Base-by-base conservation (phyloP, 2,113 vertebrate genomes). In the Erythrolamprus reginae region DNA sequence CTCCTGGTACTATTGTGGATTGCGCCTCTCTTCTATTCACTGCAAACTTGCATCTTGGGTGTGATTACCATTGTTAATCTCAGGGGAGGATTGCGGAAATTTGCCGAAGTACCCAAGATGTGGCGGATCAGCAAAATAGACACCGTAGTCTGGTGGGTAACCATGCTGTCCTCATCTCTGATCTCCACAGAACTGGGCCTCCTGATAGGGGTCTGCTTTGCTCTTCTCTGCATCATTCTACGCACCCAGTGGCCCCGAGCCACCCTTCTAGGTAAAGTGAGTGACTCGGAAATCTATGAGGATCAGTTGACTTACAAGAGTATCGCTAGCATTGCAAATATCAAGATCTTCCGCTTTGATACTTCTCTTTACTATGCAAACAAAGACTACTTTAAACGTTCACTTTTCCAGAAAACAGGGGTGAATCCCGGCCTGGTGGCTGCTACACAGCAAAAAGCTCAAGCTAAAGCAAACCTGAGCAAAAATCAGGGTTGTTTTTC, bases 31-130 rank as follows among this genome's bases (percentile, higher is more conserved):
- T 97, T 97, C 91, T 96, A 95, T 89, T 96, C 93, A 0, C 91
- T 96, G 1, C 96, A 96, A 55, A 96, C 53, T 45, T 98, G 97
- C 50, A 97, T 98, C 45, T 92, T 99, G 61, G 98, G 97, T 0
- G 98, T 98, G 89, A 97, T 99, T 91, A 99, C 98, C 7, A 96
- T 99, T 15, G 97, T 98, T 55, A 99, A 98, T 95, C 97, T 98
- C 77, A 96, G 97, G 0, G 97, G 98, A 0, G 98, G 98, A 2
- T 94, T 99, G 19, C 92, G 86, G 8, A 98, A 96, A 93, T 98
- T 99, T 93, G 1, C 13, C 0, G 97, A 98, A 24, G 70, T 96
- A 0, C 97, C 97, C 21, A 15, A 23, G 86, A 98, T 99, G 98
- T 99, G 98, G 98, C 96, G 89, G 0, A 93, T 93, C 84, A 98